Evolutionary conservation across 2,888 invertebrate species (phyloP).

Genomic region (Byasa hedistus): DNA sequence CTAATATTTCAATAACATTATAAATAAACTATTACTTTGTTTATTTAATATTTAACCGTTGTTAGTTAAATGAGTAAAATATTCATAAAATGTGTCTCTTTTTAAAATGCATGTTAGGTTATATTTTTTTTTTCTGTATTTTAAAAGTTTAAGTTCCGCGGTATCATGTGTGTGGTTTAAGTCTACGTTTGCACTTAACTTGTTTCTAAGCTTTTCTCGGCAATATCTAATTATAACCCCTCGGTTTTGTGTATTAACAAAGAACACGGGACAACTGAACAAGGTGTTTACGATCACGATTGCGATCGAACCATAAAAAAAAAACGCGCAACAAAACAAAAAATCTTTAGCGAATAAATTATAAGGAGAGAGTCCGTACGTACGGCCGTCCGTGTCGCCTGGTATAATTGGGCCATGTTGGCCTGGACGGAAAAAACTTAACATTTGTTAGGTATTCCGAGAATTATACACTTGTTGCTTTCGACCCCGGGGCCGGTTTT

Average conservation of each 20-base stretch:
- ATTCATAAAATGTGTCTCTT: too few relatives aligned
- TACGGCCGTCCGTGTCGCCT: constrained; percentile 48
- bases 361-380: constrained; percentile 54
- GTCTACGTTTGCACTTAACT: too few relatives aligned
- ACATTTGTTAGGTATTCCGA: constrained; percentile 78
- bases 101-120: too few relatives aligned
- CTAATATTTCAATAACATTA: too few relatives aligned
- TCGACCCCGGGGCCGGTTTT: constrained; percentile 42
- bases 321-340: constrained; percentile 62
- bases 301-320: constrained; percentile 56
- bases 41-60: too few relatives aligned
- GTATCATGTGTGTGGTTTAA: too few relatives aligned
- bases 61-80: too few relatives aligned
- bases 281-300: constrained; percentile 78
- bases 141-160: too few relatives aligned
- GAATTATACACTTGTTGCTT: constrained; percentile 74
- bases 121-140: too few relatives aligned
- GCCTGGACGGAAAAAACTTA: constrained; percentile 67
- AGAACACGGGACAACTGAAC: constrained; percentile 61
- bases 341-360: constrained; percentile 76
- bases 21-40: too few relatives aligned
- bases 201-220: constrained; percentile 45
- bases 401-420: constrained; percentile 76
- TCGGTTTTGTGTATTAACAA: constrained; percentile 56
- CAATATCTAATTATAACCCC: constrained; percentile 31